These are phyloP conservation scores for Platypus cylindrus DNA, from an alignment of 2,888 invertebrate species.

Conservation along the genomic window DNA sequence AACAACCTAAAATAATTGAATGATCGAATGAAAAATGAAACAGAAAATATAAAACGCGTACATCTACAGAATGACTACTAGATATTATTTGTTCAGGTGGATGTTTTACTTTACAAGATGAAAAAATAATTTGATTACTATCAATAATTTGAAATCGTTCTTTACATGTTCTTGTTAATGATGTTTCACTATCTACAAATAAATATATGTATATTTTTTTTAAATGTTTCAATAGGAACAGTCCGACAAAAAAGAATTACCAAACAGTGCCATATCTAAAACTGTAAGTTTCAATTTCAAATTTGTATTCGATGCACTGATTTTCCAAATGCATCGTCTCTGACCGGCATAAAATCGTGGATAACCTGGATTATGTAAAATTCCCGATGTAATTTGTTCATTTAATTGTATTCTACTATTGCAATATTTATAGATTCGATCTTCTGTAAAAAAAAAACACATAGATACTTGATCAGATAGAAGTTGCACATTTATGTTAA, in stretches of 20 bases:
- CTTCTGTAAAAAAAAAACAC: slow-evolving; percentile 35
- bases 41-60: slow-evolving; percentile 13
- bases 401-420: slow-evolving; percentile 36
- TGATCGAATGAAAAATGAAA: neutral
- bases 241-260: slow-evolving; percentile 34
- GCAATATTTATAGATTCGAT: slow-evolving; percentile 37
- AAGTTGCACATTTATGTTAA: neutral
- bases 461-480: slow-evolving; percentile 15
- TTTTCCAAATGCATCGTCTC: slow-evolving; percentile 51
- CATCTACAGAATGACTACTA: slow-evolving; percentile 35
- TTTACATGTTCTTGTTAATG: slow-evolving; percentile 27
- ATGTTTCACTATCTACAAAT: slow-evolving; percentile 11
- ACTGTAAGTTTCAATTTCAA: slow-evolving; percentile 53
- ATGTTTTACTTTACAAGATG: slow-evolving; percentile 44
- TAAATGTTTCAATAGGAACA: neutral
- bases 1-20: slow-evolving; percentile 11
- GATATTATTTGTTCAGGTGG: slow-evolving; percentile 40
- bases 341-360: slow-evolving; percentile 61
- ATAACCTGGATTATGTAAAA: slow-evolving; percentile 60
- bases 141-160: slow-evolving; percentile 43
- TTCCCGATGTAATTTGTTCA: slow-evolving; percentile 38
- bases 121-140: slow-evolving; percentile 37
- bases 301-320: slow-evolving; percentile 46
- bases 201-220: neutral
- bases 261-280: slow-evolving; percentile 57